These are phyloP conservation scores for Gnathonemus longibarbis DNA, from an alignment of 2,113 vertebrate genomes.

Conservation along the genomic window DNA sequence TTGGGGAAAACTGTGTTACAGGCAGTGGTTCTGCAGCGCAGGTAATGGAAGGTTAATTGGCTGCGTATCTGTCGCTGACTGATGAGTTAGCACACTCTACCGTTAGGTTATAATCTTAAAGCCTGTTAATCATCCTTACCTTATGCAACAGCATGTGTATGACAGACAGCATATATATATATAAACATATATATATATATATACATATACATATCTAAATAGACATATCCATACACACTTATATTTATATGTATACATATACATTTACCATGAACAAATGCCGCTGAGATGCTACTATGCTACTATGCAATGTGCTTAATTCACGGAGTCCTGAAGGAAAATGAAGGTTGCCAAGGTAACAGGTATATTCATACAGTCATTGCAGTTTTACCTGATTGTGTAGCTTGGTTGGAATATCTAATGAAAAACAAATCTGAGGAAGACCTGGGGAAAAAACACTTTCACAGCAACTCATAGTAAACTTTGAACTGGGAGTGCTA, in stretches of 20 bases:
- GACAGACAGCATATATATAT: background rate
- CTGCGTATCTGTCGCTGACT: background rate
- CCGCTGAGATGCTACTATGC: background rate
- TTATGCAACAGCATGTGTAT: background rate
- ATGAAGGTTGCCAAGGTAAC: background rate
- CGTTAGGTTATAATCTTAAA: background rate
- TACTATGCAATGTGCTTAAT: background rate
- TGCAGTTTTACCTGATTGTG: background rate
- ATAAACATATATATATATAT: background rate
- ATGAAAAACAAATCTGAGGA: background rate
- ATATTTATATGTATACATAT: background rate
- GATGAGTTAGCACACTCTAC: background rate
- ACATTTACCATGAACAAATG: background rate
- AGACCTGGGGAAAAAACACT: background rate
- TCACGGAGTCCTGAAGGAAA: background rate
- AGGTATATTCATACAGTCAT: background rate
- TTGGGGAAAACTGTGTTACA: background rate
- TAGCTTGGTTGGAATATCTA: background rate
- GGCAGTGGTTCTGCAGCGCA: background rate
- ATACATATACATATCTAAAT: no score
- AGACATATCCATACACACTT: no score
- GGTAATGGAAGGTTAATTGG: background rate
- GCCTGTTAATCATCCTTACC: background rate
- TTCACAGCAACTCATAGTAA: background rate
- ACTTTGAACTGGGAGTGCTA: background rate